Evolutionary conservation across 2,888 invertebrate genomes (phyloP), one percentile per base, ranked within the genome.

Genomic region (Lepidonotus clava): DNA sequence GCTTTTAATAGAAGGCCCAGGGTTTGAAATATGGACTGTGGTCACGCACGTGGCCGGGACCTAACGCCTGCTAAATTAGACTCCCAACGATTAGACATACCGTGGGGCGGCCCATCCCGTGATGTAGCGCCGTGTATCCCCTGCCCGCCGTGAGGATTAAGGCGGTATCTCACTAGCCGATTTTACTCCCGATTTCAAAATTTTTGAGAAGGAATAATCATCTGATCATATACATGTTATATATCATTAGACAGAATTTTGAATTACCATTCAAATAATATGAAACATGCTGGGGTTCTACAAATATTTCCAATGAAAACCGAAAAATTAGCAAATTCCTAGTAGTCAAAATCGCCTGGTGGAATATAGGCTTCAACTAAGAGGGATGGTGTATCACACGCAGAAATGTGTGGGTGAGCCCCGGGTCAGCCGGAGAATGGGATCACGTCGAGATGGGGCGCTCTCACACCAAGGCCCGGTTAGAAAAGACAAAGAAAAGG

Each of bases 61-160:
- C 28, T 61, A 32, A 61, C n/a, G 28, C 61, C 61, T 61, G 61
- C 24, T 61, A 61, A 61, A 61, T 61, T 61, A 28, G 28, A 61
- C 61, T 4, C n/a, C 28, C 28, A 11, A 24, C 24, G 61, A 61
- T 61, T 61, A 61, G 61, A 28, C 28, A 18, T 24, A 11, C 56
- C n/a, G 21, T 18, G 53, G 53, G 53, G 53, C 18, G 53, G 6
- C 53, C 53, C 53, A 53, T 53, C 53, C 61, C 28, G 28, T 61
- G 61, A 61, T 61, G 61, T 32, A 61, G 28, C 1, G 61, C 61
- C 56, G 28, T 4, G 28, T 28, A 11, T 28, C 28, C 28, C 61
- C 24, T 28, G 28, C 61, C 24, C 61, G 5, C n/a, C n/a, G n/a
- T 4, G n/a, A n/a, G n/a, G n/a, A n/a, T n/a, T n/a, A n/a, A n/a